Evolutionary conservation across 2,888 invertebrate genomes (phyloP), one percentile per base, ranked within the genome.

Genomic region (Hanleya hanleyi): DNA sequence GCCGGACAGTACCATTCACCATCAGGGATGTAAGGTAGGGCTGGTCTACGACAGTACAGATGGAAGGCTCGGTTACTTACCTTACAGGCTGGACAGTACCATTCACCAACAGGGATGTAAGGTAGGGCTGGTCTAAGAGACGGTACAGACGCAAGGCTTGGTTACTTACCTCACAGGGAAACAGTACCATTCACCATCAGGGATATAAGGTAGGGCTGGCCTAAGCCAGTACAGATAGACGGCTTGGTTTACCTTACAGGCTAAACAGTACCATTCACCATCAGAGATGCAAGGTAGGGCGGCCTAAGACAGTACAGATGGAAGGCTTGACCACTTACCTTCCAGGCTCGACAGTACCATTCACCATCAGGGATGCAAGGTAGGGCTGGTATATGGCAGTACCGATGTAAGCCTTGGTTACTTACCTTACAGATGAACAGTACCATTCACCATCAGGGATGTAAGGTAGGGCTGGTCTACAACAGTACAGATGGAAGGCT

Each of bases 1-100:
- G 87, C 85, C 32, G 88, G 81, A 78, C 90, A 90, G 79, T 87
- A 87, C 90, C 90, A 90, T 65, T 90, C 89, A n/a, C 87, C 89
- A n/a, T 78, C 74, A 0, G 90, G 90, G 26, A 90, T 80, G 33
- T 78, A 73, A 15, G 75, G 36, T 29, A 90, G 79, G 5, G 87
- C 86, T 3, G 90, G 90, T 29, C 89, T 81, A 65, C 90, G 81
- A 75, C 90, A 90, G 78, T 84, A 87, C 83, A 89, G 84, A 77
- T 90, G 90, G 81, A 87, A 90, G 0, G 88, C 86, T 74, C 86
- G 87, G 75, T 89, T 89, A 80, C 89, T 81, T 76, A 89, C 89
- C 29, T 80, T 81, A 80, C 90, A 90, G 9, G 87, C 85, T 33
- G 88, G 81, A 78, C 90, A 90, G 79, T 87, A 87, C 90, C 90